Percentiles rank a stretch among this genome's conserved stretches.
Evolutionary conservation across 92 coral and sea anemone genomes (phyloP).

Genomic region (Phenganax stokvisi): DNA sequence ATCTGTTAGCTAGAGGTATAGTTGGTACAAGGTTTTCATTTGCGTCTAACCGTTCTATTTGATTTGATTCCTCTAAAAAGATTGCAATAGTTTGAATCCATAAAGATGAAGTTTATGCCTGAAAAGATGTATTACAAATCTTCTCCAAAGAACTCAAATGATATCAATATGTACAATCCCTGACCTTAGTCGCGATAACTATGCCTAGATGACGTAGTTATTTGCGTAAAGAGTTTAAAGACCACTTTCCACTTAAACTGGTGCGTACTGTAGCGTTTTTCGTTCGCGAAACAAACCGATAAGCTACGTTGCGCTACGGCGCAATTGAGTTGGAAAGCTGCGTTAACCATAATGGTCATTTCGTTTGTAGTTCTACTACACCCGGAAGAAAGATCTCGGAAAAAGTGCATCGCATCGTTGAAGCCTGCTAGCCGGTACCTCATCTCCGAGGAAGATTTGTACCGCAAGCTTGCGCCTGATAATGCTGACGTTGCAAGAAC

Average conservation of each 20-base stretch:
- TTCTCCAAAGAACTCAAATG: too few species aligned
- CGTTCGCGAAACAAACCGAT: too few species aligned
- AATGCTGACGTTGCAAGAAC: background rate
- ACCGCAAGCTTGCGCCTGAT: conserved; percentile 3
- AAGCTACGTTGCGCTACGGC: too few species aligned
- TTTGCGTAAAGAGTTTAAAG: too few species aligned
- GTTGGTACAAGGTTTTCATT: background rate
- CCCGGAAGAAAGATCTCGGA: conserved; percentile 76
- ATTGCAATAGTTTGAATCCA: background rate
- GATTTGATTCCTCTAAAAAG: background rate
- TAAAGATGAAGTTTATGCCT: too few species aligned
- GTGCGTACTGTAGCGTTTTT: too few species aligned
- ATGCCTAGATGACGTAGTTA: background rate
- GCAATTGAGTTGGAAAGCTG: too few species aligned
- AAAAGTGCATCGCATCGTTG: conserved; percentile 53
- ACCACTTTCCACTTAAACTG: too few species aligned
- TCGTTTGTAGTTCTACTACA: conserved; percentile 64
- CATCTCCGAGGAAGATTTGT: background rate
- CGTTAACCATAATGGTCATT: too few species aligned
- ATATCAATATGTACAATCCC: background rate
- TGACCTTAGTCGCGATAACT: background rate
- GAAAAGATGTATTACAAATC: too few species aligned
- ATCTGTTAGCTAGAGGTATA: conserved; percentile 73
- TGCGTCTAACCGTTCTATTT: background rate
- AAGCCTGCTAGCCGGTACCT: conserved; percentile 43